A percentile compares a stretch with the other conserved stretches of the same genome.
These are phyloP conservation scores for Congeria kusceri DNA, from an alignment of 2,888 invertebrate species.

Conservation along the genomic window DNA sequence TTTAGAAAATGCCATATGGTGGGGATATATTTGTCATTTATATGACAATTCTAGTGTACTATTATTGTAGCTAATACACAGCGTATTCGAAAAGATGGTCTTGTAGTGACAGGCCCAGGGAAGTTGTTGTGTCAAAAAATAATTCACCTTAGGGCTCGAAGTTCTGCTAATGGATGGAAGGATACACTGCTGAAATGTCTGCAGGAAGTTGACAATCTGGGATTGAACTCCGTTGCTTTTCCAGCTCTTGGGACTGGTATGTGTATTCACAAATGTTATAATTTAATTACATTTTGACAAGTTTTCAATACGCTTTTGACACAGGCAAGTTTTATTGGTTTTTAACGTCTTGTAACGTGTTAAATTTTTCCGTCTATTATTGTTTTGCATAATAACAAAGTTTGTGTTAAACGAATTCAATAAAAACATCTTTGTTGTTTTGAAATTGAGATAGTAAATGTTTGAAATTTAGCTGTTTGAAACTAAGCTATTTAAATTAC, in stretches of 20 bases:
- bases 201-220: conserved; percentile 22
- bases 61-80: background rate
- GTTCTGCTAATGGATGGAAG: conserved; percentile 33
- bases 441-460: too few relatives aligned
- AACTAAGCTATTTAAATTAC: too few relatives aligned
- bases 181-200: conserved; percentile 34
- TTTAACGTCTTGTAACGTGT: background rate
- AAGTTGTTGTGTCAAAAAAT: conserved; percentile 48
- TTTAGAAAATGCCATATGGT: too few relatives aligned
- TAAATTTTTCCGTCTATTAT: too few relatives aligned
- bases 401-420: too few relatives aligned
- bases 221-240: conserved; percentile 47
- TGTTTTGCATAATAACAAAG: too few relatives aligned
- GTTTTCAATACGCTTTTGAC: background rate
- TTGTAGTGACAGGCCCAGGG: conserved; percentile 49
- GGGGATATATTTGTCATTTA: too few relatives aligned
- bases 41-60: too few relatives aligned
- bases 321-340: background rate
- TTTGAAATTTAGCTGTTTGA: too few relatives aligned
- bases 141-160: conserved; percentile 43
- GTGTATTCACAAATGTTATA: too few relatives aligned
- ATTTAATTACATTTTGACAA: too few relatives aligned
- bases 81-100: conserved; percentile 10
- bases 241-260: conserved; percentile 61
- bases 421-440: too few relatives aligned